phyloP scores from a whole-genome alignment of 2,888 invertebrate species.

The Halictus ligatus region DNA sequence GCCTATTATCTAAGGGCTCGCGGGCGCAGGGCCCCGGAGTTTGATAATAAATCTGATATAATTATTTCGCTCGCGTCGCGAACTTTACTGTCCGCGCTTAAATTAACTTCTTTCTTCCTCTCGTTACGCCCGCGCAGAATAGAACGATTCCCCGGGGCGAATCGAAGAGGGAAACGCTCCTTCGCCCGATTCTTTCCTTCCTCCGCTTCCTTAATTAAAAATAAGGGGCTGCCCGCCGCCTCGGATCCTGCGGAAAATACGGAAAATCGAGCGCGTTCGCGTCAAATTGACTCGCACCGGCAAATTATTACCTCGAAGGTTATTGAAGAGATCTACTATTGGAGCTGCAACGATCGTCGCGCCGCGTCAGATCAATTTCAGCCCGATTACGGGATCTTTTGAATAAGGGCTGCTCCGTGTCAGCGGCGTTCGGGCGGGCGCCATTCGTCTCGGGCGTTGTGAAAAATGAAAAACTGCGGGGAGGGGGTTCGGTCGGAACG shows the following conservation, averaged over 20 bases:
- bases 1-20: slow-evolving; percentile 71
- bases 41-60: slow-evolving; percentile 69
- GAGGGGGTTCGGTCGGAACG: not conserved
- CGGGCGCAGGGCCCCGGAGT: slow-evolving; percentile 52
- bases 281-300: not conserved
- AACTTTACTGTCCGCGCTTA: slow-evolving; percentile 47
- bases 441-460: not conserved
- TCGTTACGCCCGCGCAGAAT: slow-evolving; percentile 15
- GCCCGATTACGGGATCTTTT: not conserved
- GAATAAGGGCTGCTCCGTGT: not conserved
- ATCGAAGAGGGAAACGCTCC: not conserved
- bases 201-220: not conserved
- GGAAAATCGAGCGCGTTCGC: not conserved
- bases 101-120: slow-evolving; percentile 54
- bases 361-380: not conserved
- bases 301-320: not conserved
- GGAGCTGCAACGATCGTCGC: not conserved
- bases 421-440: not conserved
- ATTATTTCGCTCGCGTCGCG: slow-evolving; percentile 66
- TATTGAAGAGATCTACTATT: no score
- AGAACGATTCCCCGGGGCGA: slow-evolving; percentile 8
- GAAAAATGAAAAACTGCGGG: not conserved
- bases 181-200: slow-evolving; percentile 5
- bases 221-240: not conserved
- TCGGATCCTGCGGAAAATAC: not conserved